Evolutionary conservation across 2,797 vertebrate species (phyloP).

Genomic region (Benthosema pterotum): DNA sequence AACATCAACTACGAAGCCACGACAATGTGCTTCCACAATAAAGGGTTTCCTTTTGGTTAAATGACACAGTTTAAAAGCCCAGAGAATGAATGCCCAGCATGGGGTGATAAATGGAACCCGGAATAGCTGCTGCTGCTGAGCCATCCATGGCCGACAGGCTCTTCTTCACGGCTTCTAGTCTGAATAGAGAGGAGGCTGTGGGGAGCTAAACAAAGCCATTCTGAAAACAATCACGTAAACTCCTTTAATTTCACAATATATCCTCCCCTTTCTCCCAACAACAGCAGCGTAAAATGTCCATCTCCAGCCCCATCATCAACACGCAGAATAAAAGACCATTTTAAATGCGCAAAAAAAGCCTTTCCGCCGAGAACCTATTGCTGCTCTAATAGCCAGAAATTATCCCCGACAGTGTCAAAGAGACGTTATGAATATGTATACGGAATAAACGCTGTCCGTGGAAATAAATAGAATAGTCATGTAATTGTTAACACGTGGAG

Average conservation of each 20-base stretch:
- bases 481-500: conserved; percentile 36
- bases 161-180: conserved; percentile 61
- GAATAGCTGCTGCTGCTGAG: conserved; percentile 31
- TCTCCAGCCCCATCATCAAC: neutral
- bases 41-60: conserved; percentile 7
- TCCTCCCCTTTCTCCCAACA: conserved; percentile 11
- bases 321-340: conserved; percentile 20
- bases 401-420: conserved; percentile 74
- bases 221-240: conserved; percentile 47
- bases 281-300: neutral
- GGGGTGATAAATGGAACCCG: conserved; percentile 72
- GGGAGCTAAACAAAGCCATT: conserved; percentile 72
- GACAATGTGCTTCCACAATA: neutral
- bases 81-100: conserved; percentile 56
- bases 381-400: conserved; percentile 72
- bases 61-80: conserved; percentile 32
- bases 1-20: neutral
- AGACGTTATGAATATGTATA: conserved; percentile 61
- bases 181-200: conserved; percentile 50
- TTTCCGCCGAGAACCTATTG: conserved; percentile 42
- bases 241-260: conserved; percentile 37
- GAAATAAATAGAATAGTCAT: conserved; percentile 37
- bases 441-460: conserved; percentile 66
- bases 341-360: conserved; percentile 22
- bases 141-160: conserved; percentile 76